A percentile compares a stretch with the other conserved stretches of the same genome.
phyloP scores from a whole-genome alignment of 1,140 invertebrate genomes.

The Bombus huntii region DNA sequence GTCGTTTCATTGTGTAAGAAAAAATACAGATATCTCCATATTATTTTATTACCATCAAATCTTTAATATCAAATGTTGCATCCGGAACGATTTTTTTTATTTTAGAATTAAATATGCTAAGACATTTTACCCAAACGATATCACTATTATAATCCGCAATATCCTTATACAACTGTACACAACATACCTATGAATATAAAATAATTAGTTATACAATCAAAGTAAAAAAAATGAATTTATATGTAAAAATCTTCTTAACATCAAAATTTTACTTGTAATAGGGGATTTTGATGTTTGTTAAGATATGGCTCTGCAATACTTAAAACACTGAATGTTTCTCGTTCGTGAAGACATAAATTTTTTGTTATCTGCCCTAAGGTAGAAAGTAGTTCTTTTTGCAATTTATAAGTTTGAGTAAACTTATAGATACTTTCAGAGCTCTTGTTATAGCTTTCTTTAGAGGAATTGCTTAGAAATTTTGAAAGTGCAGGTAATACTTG shows the following conservation, averaged over 20 bases:
- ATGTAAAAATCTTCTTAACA: conserved; percentile 11
- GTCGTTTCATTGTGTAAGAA: not conserved
- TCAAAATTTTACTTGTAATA: conserved; percentile 83
- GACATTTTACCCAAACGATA: conserved; percentile 78
- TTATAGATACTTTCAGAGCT: conserved; percentile 84
- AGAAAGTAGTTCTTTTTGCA: conserved; percentile 84
- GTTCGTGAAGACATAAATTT: conserved; percentile 83
- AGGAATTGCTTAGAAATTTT: conserved; percentile 81
- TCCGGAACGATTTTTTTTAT: conserved; percentile 46
- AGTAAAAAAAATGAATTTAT: not conserved
- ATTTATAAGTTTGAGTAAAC: conserved; percentile 84
- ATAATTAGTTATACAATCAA: conserved; percentile 15
- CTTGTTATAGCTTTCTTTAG: conserved; percentile 84
- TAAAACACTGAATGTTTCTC: conserved; percentile 81
- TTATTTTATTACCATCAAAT: conserved; percentile 54
- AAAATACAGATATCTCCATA: not conserved
- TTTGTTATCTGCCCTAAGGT: conserved; percentile 82
- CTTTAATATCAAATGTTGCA: conserved; percentile 42
- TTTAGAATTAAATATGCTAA: conserved; percentile 73
- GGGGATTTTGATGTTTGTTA: conserved; percentile 83
- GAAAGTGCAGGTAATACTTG: conserved; percentile 85
- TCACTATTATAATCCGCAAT: conserved; percentile 76
- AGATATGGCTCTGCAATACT: conserved; percentile 83
- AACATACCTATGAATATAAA: conserved; percentile 68
- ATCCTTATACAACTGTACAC: conserved; percentile 76